phyloP scores from a whole-genome alignment of 2,113 vertebrate species.

The Actenoides lindsayi region DNA sequence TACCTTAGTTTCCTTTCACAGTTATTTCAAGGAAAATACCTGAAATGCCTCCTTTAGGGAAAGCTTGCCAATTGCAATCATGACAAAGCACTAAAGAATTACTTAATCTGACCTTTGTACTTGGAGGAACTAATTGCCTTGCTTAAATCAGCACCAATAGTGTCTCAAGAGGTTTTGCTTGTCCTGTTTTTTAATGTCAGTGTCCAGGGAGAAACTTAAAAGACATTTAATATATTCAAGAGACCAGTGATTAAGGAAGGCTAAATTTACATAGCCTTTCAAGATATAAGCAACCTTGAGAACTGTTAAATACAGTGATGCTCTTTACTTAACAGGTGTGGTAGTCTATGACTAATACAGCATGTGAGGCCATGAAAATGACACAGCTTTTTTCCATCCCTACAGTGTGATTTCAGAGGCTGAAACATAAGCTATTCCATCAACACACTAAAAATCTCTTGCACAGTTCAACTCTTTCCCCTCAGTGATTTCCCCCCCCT shows the following conservation, averaged over 20 bases:
- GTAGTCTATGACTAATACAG: not conserved
- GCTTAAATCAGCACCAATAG: not conserved
- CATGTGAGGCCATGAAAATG: not conserved
- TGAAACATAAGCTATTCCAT: not conserved
- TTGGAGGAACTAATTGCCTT: not conserved
- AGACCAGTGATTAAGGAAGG: not conserved
- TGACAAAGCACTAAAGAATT: not conserved
- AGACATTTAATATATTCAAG: not conserved
- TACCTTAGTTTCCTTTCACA: not conserved
- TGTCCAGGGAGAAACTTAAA: not conserved
- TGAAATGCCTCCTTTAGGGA: not conserved
- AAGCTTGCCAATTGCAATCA: not conserved
- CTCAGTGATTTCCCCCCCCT: not conserved
- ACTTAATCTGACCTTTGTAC: not conserved
- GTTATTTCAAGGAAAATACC: not conserved
- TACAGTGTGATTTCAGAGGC: not conserved
- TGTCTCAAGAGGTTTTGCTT: not conserved
- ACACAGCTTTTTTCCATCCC: not conserved
- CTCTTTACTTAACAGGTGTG: slow-evolving; percentile 14
- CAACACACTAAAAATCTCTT: not conserved
- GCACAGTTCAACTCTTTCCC: not conserved
- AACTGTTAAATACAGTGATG: not conserved
- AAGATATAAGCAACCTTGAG: not conserved
- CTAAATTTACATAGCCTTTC: not conserved
- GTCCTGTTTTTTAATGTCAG: not conserved